Evolutionary conservation across 2,888 invertebrate species (phyloP).

Genomic region (Bruchidius siliquastri): DNA sequence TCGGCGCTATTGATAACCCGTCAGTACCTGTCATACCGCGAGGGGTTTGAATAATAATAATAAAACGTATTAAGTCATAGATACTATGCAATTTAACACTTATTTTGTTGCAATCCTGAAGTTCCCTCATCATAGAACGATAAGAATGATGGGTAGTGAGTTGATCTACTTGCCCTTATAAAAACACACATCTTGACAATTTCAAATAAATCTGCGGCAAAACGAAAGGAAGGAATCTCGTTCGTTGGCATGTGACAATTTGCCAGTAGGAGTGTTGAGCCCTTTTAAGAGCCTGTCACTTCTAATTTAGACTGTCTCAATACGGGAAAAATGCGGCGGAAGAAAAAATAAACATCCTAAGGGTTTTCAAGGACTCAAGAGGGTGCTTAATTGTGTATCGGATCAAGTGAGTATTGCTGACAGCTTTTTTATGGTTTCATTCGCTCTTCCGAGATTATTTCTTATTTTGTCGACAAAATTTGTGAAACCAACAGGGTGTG

Average conservation of each 20-base stretch:
- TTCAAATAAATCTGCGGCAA: neutral
- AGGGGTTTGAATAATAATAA: too few species aligned
- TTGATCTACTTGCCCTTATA: too few species aligned
- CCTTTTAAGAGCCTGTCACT: neutral
- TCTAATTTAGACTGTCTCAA: constrained; percentile 27
- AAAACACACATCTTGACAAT: neutral
- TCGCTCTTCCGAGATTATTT: neutral
- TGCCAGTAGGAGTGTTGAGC: neutral
- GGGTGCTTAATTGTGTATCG: neutral
- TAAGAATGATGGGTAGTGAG: too few species aligned
- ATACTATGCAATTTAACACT: too few species aligned
- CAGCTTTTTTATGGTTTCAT: neutral
- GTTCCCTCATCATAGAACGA: too few species aligned
- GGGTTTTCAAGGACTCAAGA: neutral
- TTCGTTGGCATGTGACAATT: neutral
- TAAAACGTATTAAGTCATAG: too few species aligned
- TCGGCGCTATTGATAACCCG: too few species aligned
- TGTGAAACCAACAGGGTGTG: too few species aligned
- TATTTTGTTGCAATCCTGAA: too few species aligned
- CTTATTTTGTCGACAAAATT: neutral
- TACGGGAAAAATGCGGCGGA: constrained; percentile 13
- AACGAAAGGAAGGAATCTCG: neutral
- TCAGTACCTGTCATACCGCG: too few species aligned
- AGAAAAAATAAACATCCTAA: constrained; percentile 17
- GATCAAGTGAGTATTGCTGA: neutral